Percentiles rank a stretch among this genome's conserved stretches.
phyloP scores from a whole-genome alignment of 2,888 invertebrate genomes.

The Apantesis nais region DNA sequence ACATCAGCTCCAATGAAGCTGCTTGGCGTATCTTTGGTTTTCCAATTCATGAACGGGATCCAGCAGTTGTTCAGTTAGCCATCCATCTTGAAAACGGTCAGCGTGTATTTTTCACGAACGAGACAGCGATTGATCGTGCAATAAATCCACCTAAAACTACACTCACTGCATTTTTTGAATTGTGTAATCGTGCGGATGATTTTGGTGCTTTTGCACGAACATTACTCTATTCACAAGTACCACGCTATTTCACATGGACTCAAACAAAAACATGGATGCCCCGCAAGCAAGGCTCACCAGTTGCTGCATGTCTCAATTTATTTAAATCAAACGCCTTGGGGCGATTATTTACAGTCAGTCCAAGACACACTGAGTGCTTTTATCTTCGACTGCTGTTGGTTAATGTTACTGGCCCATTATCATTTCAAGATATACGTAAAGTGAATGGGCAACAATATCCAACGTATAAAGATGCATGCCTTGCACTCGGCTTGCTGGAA shows the following conservation, averaged over 20 bases:
- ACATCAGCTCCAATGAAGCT: too few species aligned
- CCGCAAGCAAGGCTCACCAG: conserved; percentile 6
- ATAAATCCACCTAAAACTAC: conserved; percentile 47
- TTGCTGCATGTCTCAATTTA: background rate
- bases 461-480: conserved; percentile 41
- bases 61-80: conserved; percentile 23
- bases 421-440: conserved; percentile 32
- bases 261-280: background rate
- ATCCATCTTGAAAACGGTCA: too few species aligned
- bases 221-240: conserved; percentile 1
- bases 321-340: background rate
- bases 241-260: conserved; percentile 3
- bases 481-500: conserved; percentile 37
- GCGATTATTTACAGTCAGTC: conserved; percentile 44
- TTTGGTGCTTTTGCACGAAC: conserved; percentile 20
- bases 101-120: conserved; percentile 38
- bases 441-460: conserved; percentile 37
- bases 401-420: conserved; percentile 37
- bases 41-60: conserved; percentile 23
- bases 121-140: conserved; percentile 38
- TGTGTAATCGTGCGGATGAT: conserved; percentile 8
- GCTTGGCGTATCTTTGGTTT: conserved; percentile 18
- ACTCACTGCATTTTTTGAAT: conserved; percentile 43
- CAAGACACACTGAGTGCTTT: conserved; percentile 41
- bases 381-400: conserved; percentile 46